A percentile compares a stretch with the other conserved stretches of the same genome.
Evolutionary conservation across 2,888 invertebrate species (phyloP).

Genomic region (Drosophila melanosoma): DNA sequence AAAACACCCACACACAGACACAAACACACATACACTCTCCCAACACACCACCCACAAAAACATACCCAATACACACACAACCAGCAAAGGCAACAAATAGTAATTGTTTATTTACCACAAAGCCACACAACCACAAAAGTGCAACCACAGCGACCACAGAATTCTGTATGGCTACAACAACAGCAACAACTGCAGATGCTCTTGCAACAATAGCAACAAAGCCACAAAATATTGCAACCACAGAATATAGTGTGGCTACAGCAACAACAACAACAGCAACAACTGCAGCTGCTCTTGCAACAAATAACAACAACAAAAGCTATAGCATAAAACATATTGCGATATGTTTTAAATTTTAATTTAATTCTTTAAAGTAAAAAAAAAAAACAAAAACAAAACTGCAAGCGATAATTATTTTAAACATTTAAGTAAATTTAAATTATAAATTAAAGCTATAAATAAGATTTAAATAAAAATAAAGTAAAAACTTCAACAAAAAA

Average conservation of each 20-base stretch:
- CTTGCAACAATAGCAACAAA: constrained; percentile 40
- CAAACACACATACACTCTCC: constrained; percentile 32
- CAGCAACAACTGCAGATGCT: constrained; percentile 48
- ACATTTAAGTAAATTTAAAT: constrained; percentile 85
- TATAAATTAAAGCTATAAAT: constrained; percentile 83
- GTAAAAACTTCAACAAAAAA: constrained; percentile 68
- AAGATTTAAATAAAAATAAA: constrained; percentile 83
- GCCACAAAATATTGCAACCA: neutral
- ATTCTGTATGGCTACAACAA: constrained; percentile 48
- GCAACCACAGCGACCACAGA: constrained; percentile 59
- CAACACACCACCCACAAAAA: constrained; percentile 20
- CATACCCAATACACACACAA: constrained; percentile 41
- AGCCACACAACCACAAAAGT: constrained; percentile 66
- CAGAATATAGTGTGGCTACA: neutral
- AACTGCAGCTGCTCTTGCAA: constrained; percentile 43
- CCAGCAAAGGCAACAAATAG: constrained; percentile 69
- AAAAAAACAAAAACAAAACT: constrained; percentile 71
- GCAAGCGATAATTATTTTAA: constrained; percentile 85
- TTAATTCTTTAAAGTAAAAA: constrained; percentile 84
- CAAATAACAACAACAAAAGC: constrained; percentile 51
- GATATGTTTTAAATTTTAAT: constrained; percentile 83
- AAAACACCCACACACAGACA: constrained; percentile 37
- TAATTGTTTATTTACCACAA: constrained; percentile 76
- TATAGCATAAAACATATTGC: constrained; percentile 72
- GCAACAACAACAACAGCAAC: constrained; percentile 43